Base-by-base conservation (phyloP, 2,888 invertebrate species). In the Matsumyia berberina region DNA sequence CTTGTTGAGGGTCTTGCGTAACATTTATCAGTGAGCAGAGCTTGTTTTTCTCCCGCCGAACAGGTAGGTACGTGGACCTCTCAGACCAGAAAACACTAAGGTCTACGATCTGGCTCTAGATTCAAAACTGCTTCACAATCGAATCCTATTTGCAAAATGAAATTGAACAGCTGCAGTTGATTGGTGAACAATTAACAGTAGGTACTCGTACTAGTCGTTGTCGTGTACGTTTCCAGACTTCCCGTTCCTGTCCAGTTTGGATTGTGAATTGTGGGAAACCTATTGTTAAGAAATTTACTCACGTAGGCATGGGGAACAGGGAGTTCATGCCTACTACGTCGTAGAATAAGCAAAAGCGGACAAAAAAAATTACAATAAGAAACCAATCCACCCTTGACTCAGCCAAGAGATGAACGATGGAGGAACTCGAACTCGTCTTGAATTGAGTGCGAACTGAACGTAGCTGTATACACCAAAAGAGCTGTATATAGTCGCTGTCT, bases 161-260 rank as follows among this genome's bases (percentile, higher is more conserved):
- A 69, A 7, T 46, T 24, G 3, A 64, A 69, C 66, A 42, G 60
- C 79, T 62, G 69, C 60, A 49, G 37, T 57, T 53, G 39, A 74
- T 70, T 74, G 64, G 73, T 53, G 80, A 64, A 79, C 67, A 86
- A 86, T 82, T 86, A 86, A 82, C 2, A 58, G 29, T 66, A 57
- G 0, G 6, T 64, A 64, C 31, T 37, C 29, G 11, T 53, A 33
- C 42, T 55, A 2, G 6, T 5, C 8, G 12, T 2, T 33, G 17
- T 39, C 5, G 1, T 33, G 35, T 33, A 33, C 9, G 49, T 73
- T 73, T 8, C 31, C 55, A 49, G 46, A 55, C 42, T 55, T 64
- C 55, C 31, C 17, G 19, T 57, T 57, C n/a, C 12, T 6, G 39
- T 42, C n/a, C 15, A 1, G 8, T 57, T 46, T 39, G 51, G 9